A percentile compares a stretch with the other conserved stretches of the same genome.
phyloP scores from a whole-genome alignment of 2,113 vertebrate genomes.

The Ochotona curzoniae region DNA sequence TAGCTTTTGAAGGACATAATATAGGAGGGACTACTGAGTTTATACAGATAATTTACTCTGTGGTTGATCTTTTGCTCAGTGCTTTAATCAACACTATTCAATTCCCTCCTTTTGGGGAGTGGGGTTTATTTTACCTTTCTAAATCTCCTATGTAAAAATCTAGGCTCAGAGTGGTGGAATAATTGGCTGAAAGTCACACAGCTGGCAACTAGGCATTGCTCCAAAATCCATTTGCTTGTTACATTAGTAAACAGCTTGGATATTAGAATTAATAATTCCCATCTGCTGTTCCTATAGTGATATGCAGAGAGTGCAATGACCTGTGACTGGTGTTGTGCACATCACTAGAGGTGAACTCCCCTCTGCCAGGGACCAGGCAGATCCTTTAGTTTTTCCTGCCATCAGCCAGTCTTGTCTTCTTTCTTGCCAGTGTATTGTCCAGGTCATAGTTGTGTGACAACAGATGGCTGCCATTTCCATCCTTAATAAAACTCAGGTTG shows the following conservation, averaged over 20 bases:
- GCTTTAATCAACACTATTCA: not conserved
- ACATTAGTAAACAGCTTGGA: not conserved
- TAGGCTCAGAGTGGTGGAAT: not conserved
- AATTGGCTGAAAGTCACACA: not conserved
- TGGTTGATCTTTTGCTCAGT: not conserved
- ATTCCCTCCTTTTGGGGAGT: not conserved
- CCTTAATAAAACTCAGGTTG: not conserved
- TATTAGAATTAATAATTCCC: not conserved
- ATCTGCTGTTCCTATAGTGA: not conserved
- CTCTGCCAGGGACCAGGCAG: not conserved
- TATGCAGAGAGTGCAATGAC: not conserved
- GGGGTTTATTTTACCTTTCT: slow-evolving; percentile 12
- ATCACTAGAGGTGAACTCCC: not conserved
- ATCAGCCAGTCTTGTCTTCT: not conserved
- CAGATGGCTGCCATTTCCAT: not conserved
- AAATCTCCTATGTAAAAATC: not conserved
- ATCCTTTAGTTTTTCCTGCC: not conserved
- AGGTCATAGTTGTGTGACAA: not conserved
- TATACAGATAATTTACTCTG: not conserved
- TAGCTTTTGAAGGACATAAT: not conserved
- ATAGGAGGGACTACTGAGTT: not conserved
- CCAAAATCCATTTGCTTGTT: not conserved
- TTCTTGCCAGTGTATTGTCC: not conserved
- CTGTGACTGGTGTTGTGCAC: not conserved
- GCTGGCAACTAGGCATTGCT: not conserved